A percentile compares a stretch with the other conserved stretches of the same genome.
phyloP scores from a whole-genome alignment of 2,888 invertebrate genomes.

The Aspidiotus rigidus region DNA sequence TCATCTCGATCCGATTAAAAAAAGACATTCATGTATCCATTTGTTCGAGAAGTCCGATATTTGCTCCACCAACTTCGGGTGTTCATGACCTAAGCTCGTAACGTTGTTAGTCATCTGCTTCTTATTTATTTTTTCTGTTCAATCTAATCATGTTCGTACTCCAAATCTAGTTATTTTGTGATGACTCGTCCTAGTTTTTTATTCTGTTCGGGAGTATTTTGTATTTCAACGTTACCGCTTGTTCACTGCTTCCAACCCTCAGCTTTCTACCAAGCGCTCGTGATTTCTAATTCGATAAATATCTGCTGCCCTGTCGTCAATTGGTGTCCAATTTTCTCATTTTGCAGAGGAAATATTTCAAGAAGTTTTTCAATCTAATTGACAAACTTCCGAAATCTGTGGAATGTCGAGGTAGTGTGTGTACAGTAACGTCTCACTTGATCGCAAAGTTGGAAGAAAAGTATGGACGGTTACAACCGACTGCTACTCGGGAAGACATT shows the following conservation, averaged over 20 bases:
- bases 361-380: constrained; percentile 54
- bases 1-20: background rate
- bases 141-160: too few species aligned
- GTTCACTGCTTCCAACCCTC: too few species aligned
- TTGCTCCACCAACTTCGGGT: too few species aligned
- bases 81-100: too few species aligned
- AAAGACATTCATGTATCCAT: background rate
- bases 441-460: constrained; percentile 64
- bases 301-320: constrained; percentile 8
- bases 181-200: too few species aligned
- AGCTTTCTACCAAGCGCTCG: too few species aligned
- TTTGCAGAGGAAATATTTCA: constrained; percentile 44
- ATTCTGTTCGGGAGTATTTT: too few species aligned
- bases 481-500: constrained; percentile 57
- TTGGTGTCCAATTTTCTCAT: background rate
- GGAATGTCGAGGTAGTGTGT: constrained; percentile 46
- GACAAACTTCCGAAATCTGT: constrained; percentile 53
- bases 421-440: constrained; percentile 46
- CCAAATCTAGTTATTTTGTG: too few species aligned
- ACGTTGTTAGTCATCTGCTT: too few species aligned
- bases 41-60: background rate
- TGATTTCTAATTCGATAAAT: background rate
- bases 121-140: too few species aligned
- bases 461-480: constrained; percentile 59
- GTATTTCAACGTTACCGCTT: too few species aligned